A percentile compares a stretch with the other conserved stretches of the same genome.
These are phyloP conservation scores for Nyctereutes procyonoides DNA, from an alignment of 2,113 vertebrate species.

Conservation along the genomic window DNA sequence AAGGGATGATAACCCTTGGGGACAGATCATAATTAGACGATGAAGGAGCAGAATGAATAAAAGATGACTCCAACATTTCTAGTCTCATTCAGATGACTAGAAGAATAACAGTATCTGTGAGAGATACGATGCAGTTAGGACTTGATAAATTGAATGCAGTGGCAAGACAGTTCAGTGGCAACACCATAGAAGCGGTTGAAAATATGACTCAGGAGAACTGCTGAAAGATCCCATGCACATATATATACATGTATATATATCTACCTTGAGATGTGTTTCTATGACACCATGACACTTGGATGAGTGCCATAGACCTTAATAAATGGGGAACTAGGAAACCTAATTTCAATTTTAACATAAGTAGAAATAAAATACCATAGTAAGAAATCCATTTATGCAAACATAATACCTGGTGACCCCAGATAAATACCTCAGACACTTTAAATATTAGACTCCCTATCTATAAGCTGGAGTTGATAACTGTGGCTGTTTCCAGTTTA, in stretches of 20 bases:
- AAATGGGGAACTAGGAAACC: not conserved
- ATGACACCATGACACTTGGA: not conserved
- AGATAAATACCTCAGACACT: not conserved
- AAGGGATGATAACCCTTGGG: slow-evolving; percentile 42
- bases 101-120: slow-evolving; percentile 49
- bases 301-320: not conserved
- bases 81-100: slow-evolving; percentile 44
- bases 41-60: slow-evolving; percentile 54
- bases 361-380: not conserved
- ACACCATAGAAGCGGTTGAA: not conserved
- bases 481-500: not conserved
- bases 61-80: slow-evolving; percentile 34
- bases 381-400: slow-evolving; percentile 1
- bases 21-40: slow-evolving; percentile 58
- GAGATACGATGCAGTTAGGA: not conserved
- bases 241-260: too few species aligned
- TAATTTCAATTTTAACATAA: not conserved
- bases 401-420: not conserved
- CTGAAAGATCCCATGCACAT: not conserved
- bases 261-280: not conserved
- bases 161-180: not conserved
- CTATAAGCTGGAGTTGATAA: not conserved
- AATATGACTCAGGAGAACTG: not conserved
- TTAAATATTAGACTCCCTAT: not conserved
- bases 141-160: not conserved